Evolutionary conservation across 2,888 invertebrate genomes (phyloP).

Genomic region (Odiellus spinosus): DNA sequence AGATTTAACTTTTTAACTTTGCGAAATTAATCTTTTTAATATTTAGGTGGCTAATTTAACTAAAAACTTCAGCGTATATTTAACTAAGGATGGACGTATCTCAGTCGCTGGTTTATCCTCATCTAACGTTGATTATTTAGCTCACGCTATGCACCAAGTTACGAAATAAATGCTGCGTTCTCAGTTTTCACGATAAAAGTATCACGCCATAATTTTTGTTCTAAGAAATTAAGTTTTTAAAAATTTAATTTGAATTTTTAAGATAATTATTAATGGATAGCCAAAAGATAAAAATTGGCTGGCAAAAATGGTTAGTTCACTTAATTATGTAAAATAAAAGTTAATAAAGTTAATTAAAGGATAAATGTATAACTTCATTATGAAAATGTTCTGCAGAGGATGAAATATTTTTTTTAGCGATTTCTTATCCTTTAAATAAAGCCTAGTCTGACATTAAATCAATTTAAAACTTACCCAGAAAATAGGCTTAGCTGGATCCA

Average conservation of each 20-base stretch:
- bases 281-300: too few species aligned
- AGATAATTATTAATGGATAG: conserved; percentile 1
- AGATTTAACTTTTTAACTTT: too few species aligned
- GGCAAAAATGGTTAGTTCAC: too few species aligned
- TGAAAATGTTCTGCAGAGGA: too few species aligned
- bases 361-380: too few species aligned
- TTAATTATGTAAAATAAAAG: too few species aligned
- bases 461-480: too few species aligned
- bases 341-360: too few species aligned
- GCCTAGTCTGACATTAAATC: too few species aligned
- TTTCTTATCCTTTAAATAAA: too few species aligned
- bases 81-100: conserved; percentile 95
- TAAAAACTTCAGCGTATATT: conserved; percentile 79
- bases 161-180: conserved; percentile 40
- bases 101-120: conserved; percentile 93
- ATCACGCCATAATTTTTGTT: not conserved
- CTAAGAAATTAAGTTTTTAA: not conserved
- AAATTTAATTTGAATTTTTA: conserved; percentile 4
- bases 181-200: not conserved
- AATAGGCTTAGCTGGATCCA: too few species aligned
- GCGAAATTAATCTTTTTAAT: conserved; percentile 2
- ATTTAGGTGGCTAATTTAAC: conserved; percentile 64
- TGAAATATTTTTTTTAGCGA: too few species aligned
- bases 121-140: conserved; percentile 85
- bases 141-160: conserved; percentile 81